These are phyloP conservation scores for Resseliella maxima DNA, from an alignment of 2,888 invertebrate genomes.

Conservation along the genomic window DNA sequence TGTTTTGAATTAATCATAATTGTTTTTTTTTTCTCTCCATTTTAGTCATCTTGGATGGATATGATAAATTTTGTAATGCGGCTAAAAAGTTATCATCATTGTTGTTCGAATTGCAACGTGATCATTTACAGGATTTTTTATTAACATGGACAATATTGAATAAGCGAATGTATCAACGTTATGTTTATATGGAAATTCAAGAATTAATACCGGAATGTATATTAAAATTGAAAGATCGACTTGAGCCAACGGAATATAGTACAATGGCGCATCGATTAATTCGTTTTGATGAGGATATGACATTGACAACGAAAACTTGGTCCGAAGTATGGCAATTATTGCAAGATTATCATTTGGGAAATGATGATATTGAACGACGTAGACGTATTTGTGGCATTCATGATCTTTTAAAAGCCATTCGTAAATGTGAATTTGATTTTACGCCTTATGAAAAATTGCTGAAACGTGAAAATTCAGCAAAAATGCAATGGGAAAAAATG, in stretches of 20 bases:
- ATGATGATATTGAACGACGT: constrained; percentile 65
- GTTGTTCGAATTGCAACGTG: constrained; percentile 73
- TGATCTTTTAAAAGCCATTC: background rate
- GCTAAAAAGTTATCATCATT: constrained; percentile 72
- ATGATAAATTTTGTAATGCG: constrained; percentile 73
- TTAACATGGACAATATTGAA: constrained; percentile 77
- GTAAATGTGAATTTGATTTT: constrained; percentile 33
- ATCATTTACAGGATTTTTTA: constrained; percentile 74
- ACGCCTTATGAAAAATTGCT: background rate
- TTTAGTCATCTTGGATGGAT: constrained; percentile 74
- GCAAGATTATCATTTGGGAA: constrained; percentile 65
- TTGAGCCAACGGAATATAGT: constrained; percentile 64
- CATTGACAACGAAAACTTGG: constrained; percentile 70
- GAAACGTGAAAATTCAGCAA: background rate
- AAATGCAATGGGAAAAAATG: constrained; percentile 64
- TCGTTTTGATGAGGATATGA: constrained; percentile 73
- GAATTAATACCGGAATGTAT: constrained; percentile 71
- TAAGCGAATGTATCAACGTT: constrained; percentile 74
- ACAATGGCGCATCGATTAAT: constrained; percentile 69
- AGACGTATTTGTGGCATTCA: constrained; percentile 64
- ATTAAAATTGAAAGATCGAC: constrained; percentile 67
- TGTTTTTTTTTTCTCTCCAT: constrained; percentile 32
- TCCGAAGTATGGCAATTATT: constrained; percentile 68
- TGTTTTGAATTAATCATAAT: background rate
- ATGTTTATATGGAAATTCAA: constrained; percentile 69